Conservation (phyloP, 2,113 vertebrate genomes). For the Vulpes vulpes region DNA sequence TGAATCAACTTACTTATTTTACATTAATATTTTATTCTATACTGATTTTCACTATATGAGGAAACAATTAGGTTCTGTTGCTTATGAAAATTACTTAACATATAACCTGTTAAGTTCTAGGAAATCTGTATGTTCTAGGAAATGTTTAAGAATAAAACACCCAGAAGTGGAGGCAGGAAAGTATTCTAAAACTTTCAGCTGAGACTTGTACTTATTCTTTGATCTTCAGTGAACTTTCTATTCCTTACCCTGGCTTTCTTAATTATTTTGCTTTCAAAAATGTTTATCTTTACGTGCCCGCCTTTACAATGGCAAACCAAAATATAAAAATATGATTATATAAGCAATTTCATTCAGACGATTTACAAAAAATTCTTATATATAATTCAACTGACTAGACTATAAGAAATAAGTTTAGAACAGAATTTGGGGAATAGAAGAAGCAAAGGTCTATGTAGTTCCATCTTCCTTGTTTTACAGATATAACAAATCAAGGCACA, state of each 20-base stretch:
- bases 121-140: conserved; percentile 30
- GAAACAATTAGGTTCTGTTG: background rate
- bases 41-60: background rate
- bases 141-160: background rate
- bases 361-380: background rate
- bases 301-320: conserved; percentile 25
- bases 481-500: background rate
- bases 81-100: background rate
- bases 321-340: conserved; percentile 48
- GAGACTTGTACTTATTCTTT: conserved; percentile 5
- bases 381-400: background rate
- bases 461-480: background rate
- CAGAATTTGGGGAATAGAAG: background rate
- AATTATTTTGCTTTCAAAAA: conserved; percentile 61
- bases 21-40: background rate
- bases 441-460: background rate
- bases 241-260: background rate
- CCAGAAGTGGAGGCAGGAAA: background rate
- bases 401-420: conserved; percentile 34
- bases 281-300: background rate
- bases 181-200: background rate
- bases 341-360: conserved; percentile 22
- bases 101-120: conserved; percentile 1
- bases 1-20: background rate
- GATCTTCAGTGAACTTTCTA: background rate